Base-by-base conservation (phyloP, 2,888 invertebrate species). In the Druceiella hillmani region DNA sequence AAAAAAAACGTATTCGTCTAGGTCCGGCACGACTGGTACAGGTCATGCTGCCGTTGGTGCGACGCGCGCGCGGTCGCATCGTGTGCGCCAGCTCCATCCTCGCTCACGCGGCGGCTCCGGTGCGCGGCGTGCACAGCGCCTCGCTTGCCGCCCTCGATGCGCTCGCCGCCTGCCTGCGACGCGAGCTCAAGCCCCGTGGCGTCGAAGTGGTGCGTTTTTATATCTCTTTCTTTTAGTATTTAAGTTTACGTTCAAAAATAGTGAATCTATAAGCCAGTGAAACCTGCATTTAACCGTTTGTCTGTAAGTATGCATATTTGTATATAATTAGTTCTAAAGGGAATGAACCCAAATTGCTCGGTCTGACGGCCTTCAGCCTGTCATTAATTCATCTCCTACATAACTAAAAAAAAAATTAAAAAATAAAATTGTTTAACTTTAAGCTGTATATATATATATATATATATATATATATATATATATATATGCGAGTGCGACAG, bases 61-160 rank as follows among this genome's bases (percentile, higher is more conserved):
- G 90, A 27, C 77, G 83, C 33, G 80, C 85, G 3, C 81, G 81
- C 54, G 88, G 90, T 47, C 82, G 91, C 39, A 75, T 91, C 25
- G 78, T 91, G 27, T 78, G 87, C 53, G 77, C 90, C 6, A 83
- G 87, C 26, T 89, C 88, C 36, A 83, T 88, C 49, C 69, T 87
- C 48, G 88, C 87, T 27, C 79, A 84, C 50, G 81, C 88, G 30
- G 82, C 87, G 1, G 82, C 85, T 4, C 86, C 89, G 0, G 83
- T 87, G 26, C 75, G 89, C 33, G 85, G 88, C 13, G 81, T 89
- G 34, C 88, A 91, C 58, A 85, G 87, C 43, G 84, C 87, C 33
- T 75, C 81, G 3, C 71, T 85, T 49, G 83, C 84, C 28, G 91
- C 86, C 1, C 68, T 90, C 5, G 89, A 90, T 58, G 83, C 85